Percentiles rank a stretch among this genome's conserved stretches.
phyloP scores from a whole-genome alignment of 2,113 vertebrate species.

The Bos javanicus region DNA sequence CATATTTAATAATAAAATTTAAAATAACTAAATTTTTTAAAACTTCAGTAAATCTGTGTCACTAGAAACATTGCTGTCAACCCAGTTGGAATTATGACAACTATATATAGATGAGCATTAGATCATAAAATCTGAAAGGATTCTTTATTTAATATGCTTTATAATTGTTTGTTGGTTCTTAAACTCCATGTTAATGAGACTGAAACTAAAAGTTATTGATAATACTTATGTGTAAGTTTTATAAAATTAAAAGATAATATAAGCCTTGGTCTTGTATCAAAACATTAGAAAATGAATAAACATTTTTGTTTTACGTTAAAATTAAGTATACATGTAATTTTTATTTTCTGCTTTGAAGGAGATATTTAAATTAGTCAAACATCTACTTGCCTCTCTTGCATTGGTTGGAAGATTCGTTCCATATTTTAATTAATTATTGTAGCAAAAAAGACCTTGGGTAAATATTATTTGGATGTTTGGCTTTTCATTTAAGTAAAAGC shows the following conservation, averaged over 20 bases:
- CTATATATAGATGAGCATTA: not conserved
- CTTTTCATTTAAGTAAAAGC: slow-evolving; percentile 70
- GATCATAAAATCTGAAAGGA: not conserved
- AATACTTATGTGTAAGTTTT: not conserved
- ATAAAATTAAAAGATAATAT: not conserved
- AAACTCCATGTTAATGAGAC: not conserved
- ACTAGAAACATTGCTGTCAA: not conserved
- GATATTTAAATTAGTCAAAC: not conserved
- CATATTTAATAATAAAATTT: not conserved
- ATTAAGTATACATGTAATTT: not conserved
- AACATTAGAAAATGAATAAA: not conserved
- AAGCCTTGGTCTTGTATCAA: not conserved
- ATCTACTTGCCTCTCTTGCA: not conserved
- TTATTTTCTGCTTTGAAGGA: not conserved
- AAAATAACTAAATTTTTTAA: slow-evolving; percentile 18
- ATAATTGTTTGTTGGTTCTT: not conserved
- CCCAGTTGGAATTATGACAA: not conserved
- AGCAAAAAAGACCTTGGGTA: slow-evolving; percentile 50
- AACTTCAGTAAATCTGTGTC: not conserved
- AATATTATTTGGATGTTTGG: slow-evolving; percentile 64
- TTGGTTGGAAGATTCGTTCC: not conserved
- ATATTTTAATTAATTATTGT: slow-evolving; percentile 77
- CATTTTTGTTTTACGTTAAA: slow-evolving; percentile 11
- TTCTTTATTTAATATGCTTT: not conserved
- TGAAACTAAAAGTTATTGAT: not conserved